These are phyloP conservation scores for Tenthredo livida DNA, from an alignment of 2,888 invertebrate genomes.

Conservation along the genomic window DNA sequence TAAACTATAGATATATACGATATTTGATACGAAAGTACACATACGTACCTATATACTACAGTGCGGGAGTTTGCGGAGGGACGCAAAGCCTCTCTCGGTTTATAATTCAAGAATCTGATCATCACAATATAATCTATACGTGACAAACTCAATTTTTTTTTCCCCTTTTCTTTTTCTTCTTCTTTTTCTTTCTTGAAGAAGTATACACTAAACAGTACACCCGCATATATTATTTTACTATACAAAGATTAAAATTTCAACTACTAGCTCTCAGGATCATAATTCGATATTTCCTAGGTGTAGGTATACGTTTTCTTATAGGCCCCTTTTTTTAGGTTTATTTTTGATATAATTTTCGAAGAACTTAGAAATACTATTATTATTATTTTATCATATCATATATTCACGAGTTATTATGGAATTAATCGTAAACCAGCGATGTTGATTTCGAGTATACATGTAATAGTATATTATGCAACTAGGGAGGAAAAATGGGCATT, in stretches of 20 bases:
- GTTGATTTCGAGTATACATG: too few species aligned
- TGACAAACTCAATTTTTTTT: background rate
- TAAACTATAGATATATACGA: constrained; percentile 21
- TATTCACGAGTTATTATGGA: too few species aligned
- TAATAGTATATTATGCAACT: too few species aligned
- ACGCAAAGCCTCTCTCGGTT: background rate
- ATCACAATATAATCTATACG: background rate
- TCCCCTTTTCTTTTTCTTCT: too few species aligned
- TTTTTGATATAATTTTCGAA: background rate
- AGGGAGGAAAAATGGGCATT: too few species aligned
- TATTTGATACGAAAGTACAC: constrained; percentile 5
- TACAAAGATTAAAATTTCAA: background rate
- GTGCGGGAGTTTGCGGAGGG: background rate
- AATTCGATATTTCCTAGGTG: background rate
- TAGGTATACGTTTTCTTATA: background rate
- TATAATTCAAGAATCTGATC: background rate
- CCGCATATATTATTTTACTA: background rate
- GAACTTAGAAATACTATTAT: too few species aligned
- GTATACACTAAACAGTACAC: background rate
- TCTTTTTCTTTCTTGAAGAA: background rate
- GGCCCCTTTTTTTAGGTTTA: too few species aligned
- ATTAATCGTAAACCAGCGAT: too few species aligned
- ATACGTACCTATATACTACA: too few species aligned
- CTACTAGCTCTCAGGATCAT: background rate
- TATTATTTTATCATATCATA: too few species aligned